Base-by-base conservation (phyloP, 2,113 vertebrate genomes). In the Eulemur rufifrons region DNA sequence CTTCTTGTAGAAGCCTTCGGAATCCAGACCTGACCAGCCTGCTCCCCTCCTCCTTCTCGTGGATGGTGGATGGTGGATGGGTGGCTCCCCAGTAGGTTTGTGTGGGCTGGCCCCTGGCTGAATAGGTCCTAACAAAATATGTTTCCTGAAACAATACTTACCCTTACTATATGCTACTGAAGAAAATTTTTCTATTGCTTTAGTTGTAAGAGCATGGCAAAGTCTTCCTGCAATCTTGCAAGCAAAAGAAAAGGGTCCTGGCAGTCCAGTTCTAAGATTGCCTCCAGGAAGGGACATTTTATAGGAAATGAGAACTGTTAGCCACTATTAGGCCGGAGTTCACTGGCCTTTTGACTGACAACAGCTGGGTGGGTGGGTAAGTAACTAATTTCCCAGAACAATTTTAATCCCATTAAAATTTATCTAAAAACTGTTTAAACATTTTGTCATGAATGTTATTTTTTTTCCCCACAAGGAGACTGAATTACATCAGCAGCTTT, bases 341-440 rank as follows among this genome's bases (percentile, higher is more conserved):
- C 32, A 21, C 45, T 9, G 68, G 74, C 86, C 86, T 84, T 66
- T 69, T 21, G 63, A 61, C 32, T 14, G 42, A 25, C 12, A 12
- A n/a, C 76, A 80, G 86, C 45, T 89, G 95, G 64, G 8, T 68
- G 56, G 29, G 64, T 52, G 80, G 37, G 47, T 61, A 34, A 45
- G 76, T 52, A 13, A 50, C 56, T 54, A n/a, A 74, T 76, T 92
- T 94, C 84, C 85, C 64, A 76, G 82, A 95, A 95, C 27, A 61
- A n/a, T 63, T 50, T 80, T 91, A 59, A 69, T 66, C 25, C 29
- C 25, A 3, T 80, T 68, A 47, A 59, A 73, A 25, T 87, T 68
- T 63, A 84, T 87, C 37, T 87, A n/a, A 78, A 74, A 82, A 64
- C 63, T 52, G n/a, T 82, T 80, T 68, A 66, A 78, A 32, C 39